Evolutionary conservation across 92 coral and sea anemone genomes (phyloP).

Genomic region (Parazoanthus atlanticus): DNA sequence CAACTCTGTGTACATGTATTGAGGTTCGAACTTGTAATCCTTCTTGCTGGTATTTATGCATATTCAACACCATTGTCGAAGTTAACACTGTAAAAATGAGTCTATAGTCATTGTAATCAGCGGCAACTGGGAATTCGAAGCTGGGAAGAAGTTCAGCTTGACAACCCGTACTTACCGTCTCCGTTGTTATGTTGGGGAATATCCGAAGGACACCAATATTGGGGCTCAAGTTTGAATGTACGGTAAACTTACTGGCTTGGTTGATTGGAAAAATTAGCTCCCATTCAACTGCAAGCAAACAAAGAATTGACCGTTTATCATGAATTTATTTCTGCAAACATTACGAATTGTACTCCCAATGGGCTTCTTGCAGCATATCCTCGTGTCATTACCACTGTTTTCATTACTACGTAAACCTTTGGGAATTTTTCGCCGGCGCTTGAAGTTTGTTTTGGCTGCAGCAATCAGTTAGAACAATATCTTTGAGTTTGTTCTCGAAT

Average conservation of each 20-base stretch:
- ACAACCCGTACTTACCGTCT: conserved; percentile 68
- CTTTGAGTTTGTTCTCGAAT: no score
- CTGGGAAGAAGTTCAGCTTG: not conserved
- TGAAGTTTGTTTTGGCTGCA: no score
- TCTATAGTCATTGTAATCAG: no score
- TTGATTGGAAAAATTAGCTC: conserved; percentile 88
- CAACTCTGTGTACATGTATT: no score
- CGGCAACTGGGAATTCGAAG: not conserved
- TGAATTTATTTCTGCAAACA: not conserved
- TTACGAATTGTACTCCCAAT: not conserved
- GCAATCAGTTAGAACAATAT: no score
- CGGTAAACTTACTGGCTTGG: conserved; percentile 81
- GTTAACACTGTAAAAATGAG: no score
- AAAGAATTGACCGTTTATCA: not conserved
- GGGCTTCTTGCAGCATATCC: not conserved
- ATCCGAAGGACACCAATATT: conserved; percentile 92
- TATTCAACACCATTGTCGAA: no score
- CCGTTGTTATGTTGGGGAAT: conserved; percentile 90
- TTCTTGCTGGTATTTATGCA: no score
- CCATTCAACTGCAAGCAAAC: conserved; percentile 79
- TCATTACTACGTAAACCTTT: no score
- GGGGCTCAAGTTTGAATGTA: conserved; percentile 79
- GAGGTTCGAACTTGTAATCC: no score
- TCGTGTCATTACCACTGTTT: no score
- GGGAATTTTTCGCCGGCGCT: no score